A percentile compares a stretch with the other conserved stretches of the same genome.
Conservation (phyloP, 2,888 invertebrate genomes). For the Trisateles emortualis region DNA sequence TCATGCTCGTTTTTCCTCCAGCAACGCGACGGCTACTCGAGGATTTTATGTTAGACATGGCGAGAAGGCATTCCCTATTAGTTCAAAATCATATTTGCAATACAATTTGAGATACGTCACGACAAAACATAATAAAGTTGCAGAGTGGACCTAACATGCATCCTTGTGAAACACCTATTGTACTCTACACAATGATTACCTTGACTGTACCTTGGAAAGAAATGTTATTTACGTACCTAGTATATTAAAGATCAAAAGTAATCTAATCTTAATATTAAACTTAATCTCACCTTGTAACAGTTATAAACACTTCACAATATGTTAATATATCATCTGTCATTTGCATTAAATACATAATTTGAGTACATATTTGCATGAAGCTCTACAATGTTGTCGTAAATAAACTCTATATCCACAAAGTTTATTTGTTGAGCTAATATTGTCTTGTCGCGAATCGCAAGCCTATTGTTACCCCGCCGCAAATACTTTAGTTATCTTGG, state of each 20-base stretch:
- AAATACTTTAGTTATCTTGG: conserved; percentile 22
- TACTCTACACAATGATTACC: conserved; percentile 1
- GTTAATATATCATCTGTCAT: background rate
- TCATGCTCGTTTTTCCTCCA: conserved; percentile 17
- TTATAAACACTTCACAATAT: conserved; percentile 5
- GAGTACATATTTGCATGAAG: conserved; percentile 13
- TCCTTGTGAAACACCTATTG: conserved; percentile 8
- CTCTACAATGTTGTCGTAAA: background rate
- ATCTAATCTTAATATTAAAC: conserved; percentile 19
- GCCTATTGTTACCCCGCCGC: background rate
- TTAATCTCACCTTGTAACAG: conserved; percentile 20
- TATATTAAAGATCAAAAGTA: conserved; percentile 4
- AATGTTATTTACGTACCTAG: conserved; percentile 1
- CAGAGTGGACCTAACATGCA: background rate
- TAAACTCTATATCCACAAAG: conserved; percentile 9
- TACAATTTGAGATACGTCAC: background rate
- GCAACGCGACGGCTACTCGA: conserved; percentile 3
- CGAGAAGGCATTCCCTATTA: too few relatives aligned
- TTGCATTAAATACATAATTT: conserved; percentile 3
- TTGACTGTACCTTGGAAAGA: conserved; percentile 5
- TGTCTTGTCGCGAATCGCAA: conserved; percentile 11
- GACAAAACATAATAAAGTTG: background rate
- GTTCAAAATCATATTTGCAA: too few relatives aligned
- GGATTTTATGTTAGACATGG: too few relatives aligned
- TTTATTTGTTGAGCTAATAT: conserved; percentile 25